A percentile compares a stretch with the other conserved stretches of the same genome.
These are phyloP conservation scores for Elephas maximus DNA, from an alignment of 2,113 vertebrate genomes.

Conservation along the genomic window DNA sequence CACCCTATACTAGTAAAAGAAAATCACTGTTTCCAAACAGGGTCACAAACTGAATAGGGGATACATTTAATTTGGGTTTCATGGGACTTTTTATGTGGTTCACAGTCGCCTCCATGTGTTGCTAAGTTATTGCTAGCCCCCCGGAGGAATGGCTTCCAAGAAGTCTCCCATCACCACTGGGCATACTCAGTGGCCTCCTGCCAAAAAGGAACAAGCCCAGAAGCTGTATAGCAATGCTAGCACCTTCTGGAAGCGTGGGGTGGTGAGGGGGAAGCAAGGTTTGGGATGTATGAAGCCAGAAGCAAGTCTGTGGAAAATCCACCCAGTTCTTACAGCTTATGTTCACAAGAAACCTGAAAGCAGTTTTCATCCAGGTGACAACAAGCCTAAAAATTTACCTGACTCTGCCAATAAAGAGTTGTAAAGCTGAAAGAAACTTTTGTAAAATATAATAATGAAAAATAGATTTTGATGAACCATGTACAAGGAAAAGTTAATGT, in stretches of 20 bases:
- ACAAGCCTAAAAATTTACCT: background rate
- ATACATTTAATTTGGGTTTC: background rate
- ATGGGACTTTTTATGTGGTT: background rate
- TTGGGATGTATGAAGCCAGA: background rate
- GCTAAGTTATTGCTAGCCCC: background rate
- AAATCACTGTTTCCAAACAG: too few relatives aligned
- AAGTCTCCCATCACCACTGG: background rate
- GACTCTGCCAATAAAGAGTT: background rate
- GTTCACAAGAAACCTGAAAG: background rate
- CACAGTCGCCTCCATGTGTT: background rate
- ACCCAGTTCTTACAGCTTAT: background rate
- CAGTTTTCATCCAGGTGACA: background rate
- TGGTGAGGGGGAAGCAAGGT: background rate
- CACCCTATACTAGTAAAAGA: too few relatives aligned
- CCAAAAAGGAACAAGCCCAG: background rate
- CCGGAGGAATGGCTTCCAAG: background rate
- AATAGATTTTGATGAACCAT: background rate
- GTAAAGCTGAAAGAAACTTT: background rate
- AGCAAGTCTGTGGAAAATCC: background rate
- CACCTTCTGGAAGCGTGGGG: background rate
- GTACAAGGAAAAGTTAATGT: background rate
- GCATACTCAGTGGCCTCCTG: background rate
- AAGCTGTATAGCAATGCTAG: rapidly evolving
- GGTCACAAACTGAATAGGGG: background rate
- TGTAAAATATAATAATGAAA: background rate